Percentiles rank a stretch among this genome's conserved stretches.
phyloP scores from a whole-genome alignment of 2,888 invertebrate genomes.

The Odiellus spinosus region DNA sequence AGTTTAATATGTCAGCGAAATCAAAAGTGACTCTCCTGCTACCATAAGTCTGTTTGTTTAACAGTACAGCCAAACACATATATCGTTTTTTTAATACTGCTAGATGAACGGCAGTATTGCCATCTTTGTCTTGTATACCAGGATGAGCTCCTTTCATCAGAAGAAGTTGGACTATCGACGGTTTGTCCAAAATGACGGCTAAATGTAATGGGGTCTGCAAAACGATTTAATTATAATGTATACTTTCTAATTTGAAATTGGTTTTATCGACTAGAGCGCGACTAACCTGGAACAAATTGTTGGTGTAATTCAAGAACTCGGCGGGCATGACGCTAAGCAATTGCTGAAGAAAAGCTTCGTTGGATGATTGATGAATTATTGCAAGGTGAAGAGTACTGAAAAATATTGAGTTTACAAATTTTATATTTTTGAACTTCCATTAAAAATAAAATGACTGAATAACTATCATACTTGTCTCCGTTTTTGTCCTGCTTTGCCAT shows the following conservation, averaged over 20 bases:
- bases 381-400: constrained; percentile 1
- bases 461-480: no score
- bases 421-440: no score
- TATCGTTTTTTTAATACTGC: not conserved
- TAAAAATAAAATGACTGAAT: no score
- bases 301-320: no score
- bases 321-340: no score
- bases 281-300: no score
- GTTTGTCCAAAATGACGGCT: not conserved
- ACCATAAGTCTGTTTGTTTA: not conserved
- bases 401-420: no score
- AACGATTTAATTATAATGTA: not conserved
- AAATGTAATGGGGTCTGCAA: not conserved
- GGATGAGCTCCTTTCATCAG: not conserved
- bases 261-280: no score
- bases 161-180: not conserved
- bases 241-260: no score
- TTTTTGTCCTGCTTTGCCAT: no score
- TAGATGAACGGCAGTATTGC: not conserved
- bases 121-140: not conserved
- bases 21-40: not conserved
- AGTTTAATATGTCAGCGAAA: not conserved
- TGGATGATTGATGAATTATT: not conserved
- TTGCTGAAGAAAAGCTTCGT: no score
- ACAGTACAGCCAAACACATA: not conserved